Evolutionary conservation across 1,140 invertebrate genomes (phyloP), one percentile per base, ranked within the genome.

Genomic region (Hetaerina americana): DNA sequence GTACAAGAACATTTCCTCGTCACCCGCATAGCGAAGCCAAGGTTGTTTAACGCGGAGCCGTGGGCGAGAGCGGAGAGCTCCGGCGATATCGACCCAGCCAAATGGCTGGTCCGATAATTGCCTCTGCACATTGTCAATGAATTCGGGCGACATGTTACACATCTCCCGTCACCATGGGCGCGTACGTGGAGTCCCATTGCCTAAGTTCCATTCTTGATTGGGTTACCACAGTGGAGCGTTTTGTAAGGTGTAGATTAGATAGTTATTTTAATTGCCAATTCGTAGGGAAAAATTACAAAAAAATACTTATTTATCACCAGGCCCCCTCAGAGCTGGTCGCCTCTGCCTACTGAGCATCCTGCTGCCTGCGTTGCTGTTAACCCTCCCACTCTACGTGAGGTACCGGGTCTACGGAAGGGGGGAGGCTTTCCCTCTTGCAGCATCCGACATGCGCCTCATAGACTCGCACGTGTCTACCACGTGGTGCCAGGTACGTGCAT

Each of bases 401-500:
- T 91, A 89, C 76, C 83, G 84, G 10, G 86, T 90, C 0, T 90
- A 57, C 22, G 25, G 87, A 76, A 85, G 84, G 18, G 85, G 87
- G 0, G 87, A 89, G 77, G 79, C 89, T 73, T 90, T 90, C 77
- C 88, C 89, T 2, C 80, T 91, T 77, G 85, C 87, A n/a, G 86
- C 89, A 78, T 90, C 89, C 0, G 90, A 92, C 80, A 90, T 92
- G 85, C 80, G 89, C 66, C 79, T 91, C 24, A 84, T 92, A 31
- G 89, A 90, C 78, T 84, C 84, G 67, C 86, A 84, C 79, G 85
- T 91, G 49, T 92, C 90, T 0, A 90, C 89, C 0, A 87, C 87
- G 57, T 92, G 90, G 90, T 92, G 90, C 77, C 88, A 92, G 85
- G 90, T 89, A 81, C n/a, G n/a, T n/a, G n/a, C n/a, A n/a, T n/a